Evolutionary conservation across 2,113 vertebrate genomes (phyloP), one percentile per base, ranked within the genome.

Genomic region (Osmerus eperlanus): DNA sequence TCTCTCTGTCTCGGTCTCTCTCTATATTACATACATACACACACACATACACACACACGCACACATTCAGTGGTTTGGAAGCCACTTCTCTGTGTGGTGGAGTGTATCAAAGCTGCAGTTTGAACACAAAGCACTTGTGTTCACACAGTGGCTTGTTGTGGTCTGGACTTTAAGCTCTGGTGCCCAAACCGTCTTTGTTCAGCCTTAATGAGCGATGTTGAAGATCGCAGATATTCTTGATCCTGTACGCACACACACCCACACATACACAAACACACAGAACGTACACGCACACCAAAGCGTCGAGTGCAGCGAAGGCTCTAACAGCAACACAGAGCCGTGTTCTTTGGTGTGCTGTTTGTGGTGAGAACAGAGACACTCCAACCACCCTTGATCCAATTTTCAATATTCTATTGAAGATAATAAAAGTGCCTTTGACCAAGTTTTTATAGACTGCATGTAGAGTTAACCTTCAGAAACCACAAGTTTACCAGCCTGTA

Each of bases 161-260:
- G 74, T 72, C 71, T 63, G 66, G 64, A 58, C 47, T 67, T 75
- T 68, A 71, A 68, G 72, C 72, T 71, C 62, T 25, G 67, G 77
- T 70, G 55, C 63, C 60, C 64, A 65, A 79, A 70, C 70, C n/a
- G 25, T 53, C 28, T 51, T 60, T 68, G 52, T 41, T 79, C 32
- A 59, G 56, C 28, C 68, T 54, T 73, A 60, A 28, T 70, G 13
- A 60, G 32, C 32, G 76, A 66, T 65, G 51, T 36, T 47, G 16
- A 55, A 55, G 61, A 58, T 70, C 56, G 60, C 11, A 5, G n/a
- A 18, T 56, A 5, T 56, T 56, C 55, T 19, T 19, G n/a, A 56
- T 19, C 55, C 55, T 11, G 7, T 5, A 47, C 1, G 7, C 8
- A 11, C 41, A 11, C 41, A 2, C 9, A 47, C 41, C 1, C 41